Conservation (phyloP, 2,113 vertebrate species). For the Girardinichthys multiradiatus region DNA sequence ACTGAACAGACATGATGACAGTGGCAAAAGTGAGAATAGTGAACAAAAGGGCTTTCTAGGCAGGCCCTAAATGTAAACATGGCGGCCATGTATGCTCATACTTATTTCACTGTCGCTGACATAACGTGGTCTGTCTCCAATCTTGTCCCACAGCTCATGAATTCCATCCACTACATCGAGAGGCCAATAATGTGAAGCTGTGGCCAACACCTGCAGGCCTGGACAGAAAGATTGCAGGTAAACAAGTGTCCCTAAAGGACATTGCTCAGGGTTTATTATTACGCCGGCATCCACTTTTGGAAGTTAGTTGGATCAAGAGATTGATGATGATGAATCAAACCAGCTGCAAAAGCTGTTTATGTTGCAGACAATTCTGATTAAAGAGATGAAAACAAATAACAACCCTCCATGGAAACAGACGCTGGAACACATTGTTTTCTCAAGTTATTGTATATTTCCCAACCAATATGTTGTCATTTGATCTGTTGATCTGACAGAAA, state of each 20-base stretch:
- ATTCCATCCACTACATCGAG: slow-evolving; percentile 91
- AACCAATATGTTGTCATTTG: background rate
- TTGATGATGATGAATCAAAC: slow-evolving; percentile 26
- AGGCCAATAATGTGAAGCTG: slow-evolving; percentile 95
- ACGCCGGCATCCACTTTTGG: slow-evolving; percentile 14
- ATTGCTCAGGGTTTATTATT: slow-evolving; percentile 22
- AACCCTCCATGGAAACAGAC: slow-evolving; percentile 8
- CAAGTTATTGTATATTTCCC: background rate
- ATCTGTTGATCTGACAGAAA: background rate
- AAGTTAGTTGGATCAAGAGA: slow-evolving; percentile 27
- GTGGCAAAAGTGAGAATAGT: slow-evolving; percentile 40
- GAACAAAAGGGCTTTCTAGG: slow-evolving; percentile 33
- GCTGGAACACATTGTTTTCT: slow-evolving; percentile 1
- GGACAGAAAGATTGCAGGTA: slow-evolving; percentile 57
- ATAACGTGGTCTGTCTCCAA: slow-evolving; percentile 86
- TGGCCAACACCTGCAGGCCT: slow-evolving; percentile 90
- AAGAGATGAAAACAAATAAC: slow-evolving; percentile 23
- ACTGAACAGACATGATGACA: slow-evolving; percentile 40
- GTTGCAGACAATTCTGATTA: slow-evolving; percentile 16
- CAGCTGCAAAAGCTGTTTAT: slow-evolving; percentile 33
- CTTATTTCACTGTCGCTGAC: slow-evolving; percentile 78
- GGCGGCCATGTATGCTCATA: slow-evolving; percentile 63
- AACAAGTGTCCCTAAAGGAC: slow-evolving; percentile 36
- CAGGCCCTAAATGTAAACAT: slow-evolving; percentile 4
- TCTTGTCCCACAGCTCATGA: slow-evolving; percentile 84